Evolutionary conservation across 2,113 vertebrate genomes (phyloP), one percentile per base, ranked within the genome.

Genomic region (Serilophus lunatus): DNA sequence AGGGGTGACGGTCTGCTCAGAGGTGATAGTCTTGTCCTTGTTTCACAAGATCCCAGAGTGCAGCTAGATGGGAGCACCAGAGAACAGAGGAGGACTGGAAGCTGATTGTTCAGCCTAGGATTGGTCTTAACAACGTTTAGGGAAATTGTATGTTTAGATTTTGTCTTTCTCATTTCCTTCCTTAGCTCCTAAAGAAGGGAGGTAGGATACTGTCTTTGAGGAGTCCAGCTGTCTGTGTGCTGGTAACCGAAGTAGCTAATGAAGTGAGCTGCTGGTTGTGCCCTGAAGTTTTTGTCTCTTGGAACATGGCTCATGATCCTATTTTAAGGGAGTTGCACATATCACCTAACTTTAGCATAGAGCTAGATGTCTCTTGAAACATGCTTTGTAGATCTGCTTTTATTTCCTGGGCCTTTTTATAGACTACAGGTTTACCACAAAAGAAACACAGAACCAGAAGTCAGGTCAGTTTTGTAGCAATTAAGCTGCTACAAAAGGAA

Each of bases 331-430:
- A 26, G 35, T 57, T 69, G 28, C 2, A 54, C 3, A 2, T 71
- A n/a, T 16, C 2, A 3, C 23, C 71, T 83, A 70, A 90, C 90
- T 92, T 92, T 42, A 92, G 75, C 76, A 54, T 35, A 56, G 84
- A 64, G 66, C 65, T 89, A 10, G 57, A 65, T 86, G 44, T 45
- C 18, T 49, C 53, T 85, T 61, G 53, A 50, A 81, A 42, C 33
- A 6, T 16, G 51, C 85, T 91, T 80, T 70, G n/a, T 74, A 35
- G 63, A 54, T 63, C 79, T 93, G 12, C 78, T 93, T 64, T 60
- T 66, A 77, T 80, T 91, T 90, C 82, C 38, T 66, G 6, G 1
- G 6, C 76, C 95, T 93, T 82, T 93, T 92, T 88, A 77, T 83
- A 91, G 78, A 40, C 68, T 66, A 7, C 22, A 78, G 25, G 36